phyloP scores from a whole-genome alignment of 2,888 invertebrate species.

The Sthenelais limicola region DNA sequence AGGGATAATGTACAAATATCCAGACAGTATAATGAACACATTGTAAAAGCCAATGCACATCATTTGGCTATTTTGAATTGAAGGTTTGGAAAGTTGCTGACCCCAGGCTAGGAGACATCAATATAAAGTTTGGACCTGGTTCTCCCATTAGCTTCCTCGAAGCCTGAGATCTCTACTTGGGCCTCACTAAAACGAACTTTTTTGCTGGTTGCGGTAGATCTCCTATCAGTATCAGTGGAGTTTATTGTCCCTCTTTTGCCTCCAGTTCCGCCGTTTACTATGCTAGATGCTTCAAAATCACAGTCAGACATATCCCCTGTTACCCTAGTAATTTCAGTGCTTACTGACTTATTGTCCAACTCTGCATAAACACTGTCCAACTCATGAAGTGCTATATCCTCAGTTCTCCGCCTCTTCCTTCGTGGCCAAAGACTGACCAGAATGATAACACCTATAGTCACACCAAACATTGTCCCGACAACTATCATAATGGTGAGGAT shows the following conservation, averaged over 20 bases:
- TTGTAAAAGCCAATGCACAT: too few species aligned
- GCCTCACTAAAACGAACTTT: constrained; percentile 13
- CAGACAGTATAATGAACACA: too few species aligned
- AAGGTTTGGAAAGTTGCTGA: too few species aligned
- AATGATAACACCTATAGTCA: constrained; percentile 3
- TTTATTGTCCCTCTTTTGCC: too few species aligned
- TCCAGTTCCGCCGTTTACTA: too few species aligned
- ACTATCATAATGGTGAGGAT: not conserved
- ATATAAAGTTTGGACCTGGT: constrained; percentile 10
- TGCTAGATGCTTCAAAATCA: not conserved
- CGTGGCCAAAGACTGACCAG: constrained; percentile 10
- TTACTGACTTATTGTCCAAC: constrained; percentile 21
- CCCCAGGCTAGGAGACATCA: not conserved
- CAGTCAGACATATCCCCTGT: constrained; percentile 3
- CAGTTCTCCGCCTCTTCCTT: not conserved
- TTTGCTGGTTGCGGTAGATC: not conserved
- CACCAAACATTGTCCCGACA: not conserved
- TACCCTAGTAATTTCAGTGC: constrained; percentile 4
- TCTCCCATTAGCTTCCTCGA: not conserved
- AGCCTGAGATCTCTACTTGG: constrained; percentile 1
- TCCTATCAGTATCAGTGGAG: too few species aligned
- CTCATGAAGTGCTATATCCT: not conserved
- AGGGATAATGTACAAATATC: too few species aligned
- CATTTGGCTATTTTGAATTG: too few species aligned
- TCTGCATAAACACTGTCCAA: not conserved